phyloP scores from a whole-genome alignment of 2,113 vertebrate genomes.

The Elgaria multicarinata region DNA sequence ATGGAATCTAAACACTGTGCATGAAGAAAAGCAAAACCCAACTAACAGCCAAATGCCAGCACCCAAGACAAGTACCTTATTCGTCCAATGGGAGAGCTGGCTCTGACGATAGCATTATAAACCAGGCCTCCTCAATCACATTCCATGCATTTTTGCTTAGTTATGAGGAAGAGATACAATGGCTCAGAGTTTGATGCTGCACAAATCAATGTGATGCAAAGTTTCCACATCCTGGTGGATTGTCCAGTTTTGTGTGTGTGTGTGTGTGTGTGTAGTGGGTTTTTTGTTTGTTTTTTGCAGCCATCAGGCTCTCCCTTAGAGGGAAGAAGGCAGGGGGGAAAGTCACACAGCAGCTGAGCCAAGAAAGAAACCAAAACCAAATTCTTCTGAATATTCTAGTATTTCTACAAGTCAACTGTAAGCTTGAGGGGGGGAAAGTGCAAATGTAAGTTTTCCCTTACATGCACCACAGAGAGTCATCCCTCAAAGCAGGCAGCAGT shows the following conservation, averaged over 20 bases:
- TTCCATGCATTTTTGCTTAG: not conserved
- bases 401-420: not conserved
- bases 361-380: slow-evolving; percentile 53
- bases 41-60: not conserved
- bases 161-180: not conserved
- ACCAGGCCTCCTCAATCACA: not conserved
- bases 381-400: slow-evolving; percentile 20
- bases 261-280: too few species aligned
- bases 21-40: not conserved
- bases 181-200: not conserved
- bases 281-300: not conserved
- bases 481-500: slow-evolving; percentile 19
- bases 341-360: not conserved
- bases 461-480: not conserved
- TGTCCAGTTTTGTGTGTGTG: too few species aligned
- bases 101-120: not conserved
- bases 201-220: not conserved
- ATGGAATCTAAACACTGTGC: too few species aligned
- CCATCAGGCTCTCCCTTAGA: slow-evolving; percentile 1
- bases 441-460: not conserved
- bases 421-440: not conserved
- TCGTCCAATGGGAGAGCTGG: not conserved
- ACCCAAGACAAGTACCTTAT: not conserved
- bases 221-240: not conserved
- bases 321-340: slow-evolving; percentile 18